phyloP scores from a whole-genome alignment of 2,797 vertebrate species.

The Halcyon leucocephala region DNA sequence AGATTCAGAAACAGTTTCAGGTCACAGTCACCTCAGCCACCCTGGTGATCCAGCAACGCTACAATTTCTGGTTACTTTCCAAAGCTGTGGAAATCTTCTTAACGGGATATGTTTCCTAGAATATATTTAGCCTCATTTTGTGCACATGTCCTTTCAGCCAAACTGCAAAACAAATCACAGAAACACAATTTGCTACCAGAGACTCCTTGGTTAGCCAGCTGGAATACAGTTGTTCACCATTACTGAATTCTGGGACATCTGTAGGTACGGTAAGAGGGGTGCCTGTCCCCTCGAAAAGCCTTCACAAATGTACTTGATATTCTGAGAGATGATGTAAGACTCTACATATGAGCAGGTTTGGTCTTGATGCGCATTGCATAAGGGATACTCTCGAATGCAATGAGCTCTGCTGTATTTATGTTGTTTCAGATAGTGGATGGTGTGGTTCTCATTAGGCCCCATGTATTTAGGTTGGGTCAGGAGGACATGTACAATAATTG shows the following conservation, averaged over 20 bases:
- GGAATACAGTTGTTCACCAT: not conserved
- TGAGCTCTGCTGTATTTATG: not conserved
- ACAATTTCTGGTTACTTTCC: not conserved
- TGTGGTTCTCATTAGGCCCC: slow-evolving; percentile 31
- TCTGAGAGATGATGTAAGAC: not conserved
- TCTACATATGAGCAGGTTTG: not conserved
- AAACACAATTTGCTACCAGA: not conserved
- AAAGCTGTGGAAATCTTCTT: not conserved
- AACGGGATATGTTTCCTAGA: not conserved
- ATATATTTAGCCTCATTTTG: not conserved
- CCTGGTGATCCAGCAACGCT: not conserved
- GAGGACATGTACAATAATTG: slow-evolving; percentile 50
- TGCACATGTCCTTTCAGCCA: not conserved
- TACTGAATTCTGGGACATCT: not conserved
- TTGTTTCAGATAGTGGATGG: not conserved
- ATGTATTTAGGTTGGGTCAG: slow-evolving; percentile 7
- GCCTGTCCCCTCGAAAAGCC: not conserved
- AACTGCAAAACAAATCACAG: not conserved
- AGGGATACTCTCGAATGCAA: not conserved
- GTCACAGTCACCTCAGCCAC: slow-evolving; percentile 21
- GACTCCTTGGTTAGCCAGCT: not conserved
- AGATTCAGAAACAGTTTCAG: slow-evolving; percentile 17
- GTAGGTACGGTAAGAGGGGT: not conserved
- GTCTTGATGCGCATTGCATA: not conserved
- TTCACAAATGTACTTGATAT: not conserved